Evolutionary conservation across 2,888 invertebrate species (phyloP), one percentile per base, ranked within the genome.

Genomic region (Tipula confusa): DNA sequence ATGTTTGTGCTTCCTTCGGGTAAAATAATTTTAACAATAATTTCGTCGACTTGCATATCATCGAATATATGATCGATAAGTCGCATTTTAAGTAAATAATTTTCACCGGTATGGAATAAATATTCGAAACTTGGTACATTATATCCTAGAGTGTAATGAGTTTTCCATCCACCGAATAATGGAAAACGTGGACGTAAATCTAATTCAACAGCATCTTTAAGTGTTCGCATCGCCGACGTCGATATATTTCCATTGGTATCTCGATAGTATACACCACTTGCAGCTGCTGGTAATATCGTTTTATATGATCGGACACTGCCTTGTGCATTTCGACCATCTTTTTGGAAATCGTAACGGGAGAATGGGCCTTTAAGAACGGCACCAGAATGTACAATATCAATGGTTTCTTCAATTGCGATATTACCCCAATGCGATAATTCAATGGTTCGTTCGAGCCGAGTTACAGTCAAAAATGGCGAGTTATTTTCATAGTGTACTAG

Each of bases 371-470:
- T 98, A 64, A 99, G 90, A 85, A 93, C 92, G 11, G 99, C 99
- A 79, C 99, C 99, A 81, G 95, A 95, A 88, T 99, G 99, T 24
- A 94, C 91, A 85, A 99, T 91, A 88, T 98, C 97, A 86, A 99
- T 93, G 6, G 95, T 93, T 89, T 99, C 99, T 88, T 99, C 98
- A 0, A 99, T 92, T 28, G 99, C 99, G 87, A 99, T 96, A 87
- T 99, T 98, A 7, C 99, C 99, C 99, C 99, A 99, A 89, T 99
- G 99, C 0, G 99, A 99, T 1, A 99, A 93, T 90, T 99, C 99
- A 86, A 99, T 95, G 0, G 93, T 91, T 82, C 99, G 92, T 86
- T 96, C 95, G 86, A 99, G 89, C 81, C 92, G 92, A 0, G 95
- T 96, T 0, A 98, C 97, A n/a, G 97, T 96, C 85, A 99, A 90